Evolutionary conservation across 2,797 vertebrate species (phyloP), one percentile per base, ranked within the genome.

Genomic region (Eulemur coronatus): DNA sequence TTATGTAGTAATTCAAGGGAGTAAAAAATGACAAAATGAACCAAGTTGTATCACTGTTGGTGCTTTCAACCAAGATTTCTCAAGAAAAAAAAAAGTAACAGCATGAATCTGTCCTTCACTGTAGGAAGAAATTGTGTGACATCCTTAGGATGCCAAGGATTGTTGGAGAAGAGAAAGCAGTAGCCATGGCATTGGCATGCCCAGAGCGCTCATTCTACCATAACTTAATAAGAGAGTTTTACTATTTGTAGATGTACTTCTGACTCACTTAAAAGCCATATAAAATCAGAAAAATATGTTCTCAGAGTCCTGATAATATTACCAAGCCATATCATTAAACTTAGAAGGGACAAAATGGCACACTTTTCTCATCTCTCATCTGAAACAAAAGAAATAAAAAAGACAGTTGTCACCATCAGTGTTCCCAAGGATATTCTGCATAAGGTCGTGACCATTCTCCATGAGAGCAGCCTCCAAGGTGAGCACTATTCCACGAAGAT

Each of bases 1-100:
- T 99, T 99, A 99, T 99, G 98, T 98, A 99, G 98, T 99, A 98
- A 98, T 98, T 98, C 98, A 98, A 98, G 98, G 97, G 98, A 98
- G 97, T 98, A 98, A 98, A 98, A 98, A 98, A 98, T 97, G 98
- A 98, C 97, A 97, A 98, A 99, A 98, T 98, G 98, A 98, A 98
- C 98, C 97, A 98, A 98, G 98, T 98, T 98, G 97, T 98, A 97
- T 98, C 98, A 98, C 98, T 98, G 98, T 98, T 95, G 96, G 97
- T 98, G 97, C 98, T 98, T 98, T 98, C 98, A 98, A 98, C 97
- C 97, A 97, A 98, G 98, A 97, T 97, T 97, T 97, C 96, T 96
- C 22, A 73, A 95, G 88, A 24, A 43, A 63, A 89, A 91, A 96
- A 95, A 91, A 97, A 95, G 95, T 94, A 97, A 95, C 97, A 97